Base-by-base conservation (phyloP, 2,797 vertebrate species). In the Syngnathus rostellatus region DNA sequence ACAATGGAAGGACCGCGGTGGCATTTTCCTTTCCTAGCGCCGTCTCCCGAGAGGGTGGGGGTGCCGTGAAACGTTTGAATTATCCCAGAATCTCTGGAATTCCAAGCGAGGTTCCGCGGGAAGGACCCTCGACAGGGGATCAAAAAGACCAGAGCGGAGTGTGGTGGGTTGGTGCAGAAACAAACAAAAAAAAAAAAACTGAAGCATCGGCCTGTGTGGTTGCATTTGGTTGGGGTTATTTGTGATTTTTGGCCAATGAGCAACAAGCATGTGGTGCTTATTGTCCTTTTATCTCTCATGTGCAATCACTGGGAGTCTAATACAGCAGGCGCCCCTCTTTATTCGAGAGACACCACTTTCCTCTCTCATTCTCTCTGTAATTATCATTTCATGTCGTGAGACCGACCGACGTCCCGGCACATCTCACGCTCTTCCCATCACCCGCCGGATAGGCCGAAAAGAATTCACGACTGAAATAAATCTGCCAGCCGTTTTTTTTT, bases 31-130 rank as follows among this genome's bases (percentile, higher is more conserved):
- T 88, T 86, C 69, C 78, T 67, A 77, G 83, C 79, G 69, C 83
- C 80, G 85, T 88, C 88, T 88, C 86, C 84, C 83, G 86, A 81
- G 83, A 76, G 80, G 85, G 37, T 0, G 21, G 9, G 5, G 21
- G 87, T 80, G 79, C 78, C 82, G 79, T 89, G 87, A 90, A 90
- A 89, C 79, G 79, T 91, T 89, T 88, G 88, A 91, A 89, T 89
- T 86, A 89, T 86, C 81, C 84, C 86, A 91, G 90, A 91, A 91
- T 91, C 82, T 85, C 70, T 85, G 89, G 90, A 91, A 92, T 92
- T 86, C 87, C 85, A 86, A 88, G 87, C 75, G 82, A 88, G 89
- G 88, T 87, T 90, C 89, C 85, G 77, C 78, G 77, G 72, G 85
- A 81, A 89, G 83, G 87, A 89, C 87, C 85, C 89, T 89, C 82